Conservation (phyloP, 2,888 invertebrate species). For the Gisinianus flammeolus region DNA sequence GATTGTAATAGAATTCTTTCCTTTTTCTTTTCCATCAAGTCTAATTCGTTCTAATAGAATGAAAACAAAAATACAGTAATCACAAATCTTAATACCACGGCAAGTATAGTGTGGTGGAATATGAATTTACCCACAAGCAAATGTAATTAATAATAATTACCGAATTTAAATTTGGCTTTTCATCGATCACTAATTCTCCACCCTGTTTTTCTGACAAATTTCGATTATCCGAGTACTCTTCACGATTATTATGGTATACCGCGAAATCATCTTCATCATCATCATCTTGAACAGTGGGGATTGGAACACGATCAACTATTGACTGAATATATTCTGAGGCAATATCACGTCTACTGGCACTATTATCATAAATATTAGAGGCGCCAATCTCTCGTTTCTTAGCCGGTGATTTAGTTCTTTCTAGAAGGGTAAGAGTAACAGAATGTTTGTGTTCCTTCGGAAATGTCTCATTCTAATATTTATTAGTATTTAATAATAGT, state of each 20-base stretch:
- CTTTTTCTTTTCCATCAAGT: constrained; percentile 92
- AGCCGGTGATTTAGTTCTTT: constrained; percentile 55
- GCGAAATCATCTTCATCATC: constrained; percentile 46
- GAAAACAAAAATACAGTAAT: constrained; percentile 19
- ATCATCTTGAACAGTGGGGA: constrained; percentile 43
- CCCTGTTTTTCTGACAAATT: constrained; percentile 41
- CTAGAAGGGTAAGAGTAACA: too few relatives aligned
- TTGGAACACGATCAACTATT: constrained; percentile 53
- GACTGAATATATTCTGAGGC: constrained; percentile 57
- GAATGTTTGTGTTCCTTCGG: too few relatives aligned
- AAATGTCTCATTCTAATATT: too few relatives aligned
- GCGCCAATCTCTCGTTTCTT: constrained; percentile 48
- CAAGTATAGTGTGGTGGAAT: too few relatives aligned
- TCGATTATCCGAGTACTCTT: constrained; percentile 18
- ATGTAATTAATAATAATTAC: constrained; percentile 38
- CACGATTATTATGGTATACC: constrained; percentile 17
- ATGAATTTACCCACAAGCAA: neutral
- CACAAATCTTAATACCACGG: neutral
- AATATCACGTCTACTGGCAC: constrained; percentile 45
- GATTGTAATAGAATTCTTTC: constrained; percentile 89
- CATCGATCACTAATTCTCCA: constrained; percentile 57
- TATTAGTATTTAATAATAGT: too few relatives aligned
- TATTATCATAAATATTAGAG: constrained; percentile 18
- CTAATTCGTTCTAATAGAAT: constrained; percentile 73
- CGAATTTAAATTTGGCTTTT: constrained; percentile 55